Evolutionary conservation across 2,113 vertebrate genomes (phyloP).

Genomic region (Axis porcinus): DNA sequence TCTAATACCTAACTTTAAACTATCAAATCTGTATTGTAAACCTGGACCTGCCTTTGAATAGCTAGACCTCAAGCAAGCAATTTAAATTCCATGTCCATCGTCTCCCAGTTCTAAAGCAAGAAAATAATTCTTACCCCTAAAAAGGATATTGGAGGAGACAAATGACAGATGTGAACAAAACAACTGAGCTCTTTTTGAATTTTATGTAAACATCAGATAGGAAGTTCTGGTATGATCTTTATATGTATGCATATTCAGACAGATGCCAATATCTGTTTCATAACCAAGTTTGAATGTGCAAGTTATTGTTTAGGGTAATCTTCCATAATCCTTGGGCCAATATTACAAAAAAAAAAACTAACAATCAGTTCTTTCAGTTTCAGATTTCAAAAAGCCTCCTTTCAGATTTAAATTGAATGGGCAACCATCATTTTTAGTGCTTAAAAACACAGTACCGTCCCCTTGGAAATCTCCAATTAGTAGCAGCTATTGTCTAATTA

Average conservation of each 20-base stretch:
- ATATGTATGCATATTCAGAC: background rate
- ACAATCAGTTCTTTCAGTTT: conserved; percentile 54
- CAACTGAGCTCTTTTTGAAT: background rate
- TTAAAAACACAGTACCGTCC: conserved; percentile 12
- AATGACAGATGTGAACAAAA: background rate
- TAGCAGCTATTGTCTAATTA: conserved; percentile 62
- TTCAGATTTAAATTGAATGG: conserved; percentile 48
- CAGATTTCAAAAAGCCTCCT: conserved; percentile 50
- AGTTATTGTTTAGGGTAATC: conserved; percentile 40
- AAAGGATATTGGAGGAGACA: conserved; percentile 6
- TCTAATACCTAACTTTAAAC: conserved; percentile 10
- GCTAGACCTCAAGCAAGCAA: background rate
- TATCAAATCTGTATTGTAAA: background rate
- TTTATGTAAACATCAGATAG: background rate
- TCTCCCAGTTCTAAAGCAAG: background rate
- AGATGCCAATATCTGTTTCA: background rate
- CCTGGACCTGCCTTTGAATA: background rate
- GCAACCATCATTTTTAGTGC: conserved; percentile 42
- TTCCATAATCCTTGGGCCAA: conserved; percentile 32
- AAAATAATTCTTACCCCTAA: conserved; percentile 22
- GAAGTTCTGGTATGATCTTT: background rate
- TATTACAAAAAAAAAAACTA: background rate
- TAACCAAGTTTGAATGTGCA: conserved; percentile 19
- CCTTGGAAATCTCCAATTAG: conserved; percentile 39
- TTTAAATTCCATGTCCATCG: conserved; percentile 14